Base-by-base conservation (phyloP, 1,140 invertebrate species). In the Bombus pascuorum region DNA sequence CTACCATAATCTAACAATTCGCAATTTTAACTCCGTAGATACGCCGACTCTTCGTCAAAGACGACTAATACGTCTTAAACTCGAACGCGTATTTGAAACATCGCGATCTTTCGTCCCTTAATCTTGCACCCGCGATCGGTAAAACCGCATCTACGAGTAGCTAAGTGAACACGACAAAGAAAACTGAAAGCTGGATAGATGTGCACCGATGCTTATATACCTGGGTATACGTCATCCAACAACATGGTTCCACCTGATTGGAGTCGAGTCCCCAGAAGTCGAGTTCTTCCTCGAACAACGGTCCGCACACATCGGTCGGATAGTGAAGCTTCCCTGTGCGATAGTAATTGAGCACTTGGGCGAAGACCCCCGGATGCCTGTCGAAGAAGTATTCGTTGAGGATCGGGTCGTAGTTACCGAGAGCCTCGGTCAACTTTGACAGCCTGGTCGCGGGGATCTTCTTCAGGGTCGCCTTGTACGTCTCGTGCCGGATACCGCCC, bases 201-300 rank as follows among this genome's bases (percentile, higher is more conserved):
- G 37, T 37, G 32, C 39, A 39, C 4, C 8, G 66, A 68, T 34
- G 66, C 34, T 34, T 62, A 68, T 88, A 86, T 95, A 99, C 98
- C 97, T 98, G 98, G 18, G 98, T 99, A 94, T 99, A 99, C 4
- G 99, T 99, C 99, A 99, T 99, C 99, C 99, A 99, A 95, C 99
- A 99, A 95, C 99, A 99, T 1, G 99, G 99, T 94, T 99, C 99
- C 86, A 98, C 97, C 95, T 98, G 98, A 95, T 98, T 99, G 70
- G 98, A 97, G 93, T 99, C 98, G 78, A 99, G 96, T 9, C 98
- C 98, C 98, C 98, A 99, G 94, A 99, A 99, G 95, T 99, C 98
- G 73, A 99, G 96, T 94, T 99, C 99, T 93, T 99, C 99, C 95
- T 99, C 99, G 93, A 99, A 99, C 73, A 99, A 96, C 39, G 99